Conservation (phyloP, 2,113 vertebrate species). For the Ceyx margarethae region DNA sequence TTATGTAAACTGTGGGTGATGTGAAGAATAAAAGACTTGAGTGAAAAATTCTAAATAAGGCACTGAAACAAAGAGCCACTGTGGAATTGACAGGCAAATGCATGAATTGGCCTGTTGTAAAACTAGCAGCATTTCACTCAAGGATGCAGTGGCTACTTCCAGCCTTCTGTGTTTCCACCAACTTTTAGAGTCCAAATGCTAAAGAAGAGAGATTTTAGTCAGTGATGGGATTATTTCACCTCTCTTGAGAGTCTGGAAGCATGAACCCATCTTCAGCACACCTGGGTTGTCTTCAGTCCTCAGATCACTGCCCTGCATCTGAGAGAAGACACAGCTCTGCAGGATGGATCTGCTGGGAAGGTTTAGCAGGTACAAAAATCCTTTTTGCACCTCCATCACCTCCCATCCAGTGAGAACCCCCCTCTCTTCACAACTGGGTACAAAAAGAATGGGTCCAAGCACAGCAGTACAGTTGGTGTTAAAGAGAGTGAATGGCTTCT, state of each 20-base stretch:
- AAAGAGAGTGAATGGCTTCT: background rate
- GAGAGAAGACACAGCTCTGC: background rate
- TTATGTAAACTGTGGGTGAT: background rate
- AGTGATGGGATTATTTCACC: background rate
- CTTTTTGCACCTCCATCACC: background rate
- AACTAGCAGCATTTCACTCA: background rate
- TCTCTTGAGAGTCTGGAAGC: background rate
- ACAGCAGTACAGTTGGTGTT: background rate
- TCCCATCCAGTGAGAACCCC: background rate
- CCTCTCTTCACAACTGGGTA: background rate
- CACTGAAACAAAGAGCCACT: background rate
- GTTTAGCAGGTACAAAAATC: background rate
- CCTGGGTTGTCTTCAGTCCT: background rate
- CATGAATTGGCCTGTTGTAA: background rate
- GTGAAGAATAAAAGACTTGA: background rate
- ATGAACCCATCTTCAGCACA: background rate
- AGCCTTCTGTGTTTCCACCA: background rate
- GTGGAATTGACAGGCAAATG: background rate
- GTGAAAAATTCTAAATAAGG: background rate
- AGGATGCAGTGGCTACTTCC: background rate
- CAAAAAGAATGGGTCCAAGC: background rate
- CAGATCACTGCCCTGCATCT: background rate
- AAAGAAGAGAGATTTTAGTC: background rate
- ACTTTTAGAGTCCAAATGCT: background rate
- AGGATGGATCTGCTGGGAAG: background rate